A percentile compares a stretch with the other conserved stretches of the same genome.
phyloP scores from a whole-genome alignment of 2,797 vertebrate genomes.

The Helicolenus hilgendorfi region DNA sequence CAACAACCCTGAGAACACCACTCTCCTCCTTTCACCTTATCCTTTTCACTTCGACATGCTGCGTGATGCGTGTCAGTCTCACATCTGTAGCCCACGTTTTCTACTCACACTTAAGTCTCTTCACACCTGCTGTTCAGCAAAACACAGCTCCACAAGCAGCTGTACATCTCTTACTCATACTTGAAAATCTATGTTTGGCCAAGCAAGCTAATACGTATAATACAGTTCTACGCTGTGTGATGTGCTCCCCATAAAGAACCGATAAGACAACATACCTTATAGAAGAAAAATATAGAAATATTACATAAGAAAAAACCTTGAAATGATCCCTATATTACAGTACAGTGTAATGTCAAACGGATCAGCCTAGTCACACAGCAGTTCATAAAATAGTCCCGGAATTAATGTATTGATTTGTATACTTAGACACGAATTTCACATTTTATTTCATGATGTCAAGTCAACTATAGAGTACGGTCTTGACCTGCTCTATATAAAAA shows the following conservation, averaged over 20 bases:
- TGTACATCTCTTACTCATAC: not conserved
- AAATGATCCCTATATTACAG: not conserved
- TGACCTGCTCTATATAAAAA: too few relatives aligned
- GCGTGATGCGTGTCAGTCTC: constrained; percentile 58
- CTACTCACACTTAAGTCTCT: constrained; percentile 33
- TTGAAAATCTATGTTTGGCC: not conserved
- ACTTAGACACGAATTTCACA: too few relatives aligned
- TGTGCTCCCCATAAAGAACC: not conserved
- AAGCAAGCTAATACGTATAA: not conserved
- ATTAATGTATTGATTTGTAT: too few relatives aligned
- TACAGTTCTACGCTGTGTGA: not conserved
- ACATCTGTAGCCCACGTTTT: constrained; percentile 43
- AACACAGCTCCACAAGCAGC: constrained; percentile 30
- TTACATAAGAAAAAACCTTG: not conserved
- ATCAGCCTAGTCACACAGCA: too few relatives aligned
- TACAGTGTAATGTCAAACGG: not conserved
- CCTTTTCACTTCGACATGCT: constrained; percentile 57
- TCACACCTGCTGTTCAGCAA: constrained; percentile 38
- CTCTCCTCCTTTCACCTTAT: constrained; percentile 66
- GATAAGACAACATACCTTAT: not conserved
- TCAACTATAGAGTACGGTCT: too few relatives aligned
- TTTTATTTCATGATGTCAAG: too few relatives aligned
- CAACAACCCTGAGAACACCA: constrained; percentile 76
- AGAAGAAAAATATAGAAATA: not conserved
- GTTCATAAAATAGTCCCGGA: too few relatives aligned